A percentile compares a stretch with the other conserved stretches of the same genome.
These are phyloP conservation scores for Cirrhinus mrigala DNA, from an alignment of 2,797 vertebrate species.

Conservation along the genomic window DNA sequence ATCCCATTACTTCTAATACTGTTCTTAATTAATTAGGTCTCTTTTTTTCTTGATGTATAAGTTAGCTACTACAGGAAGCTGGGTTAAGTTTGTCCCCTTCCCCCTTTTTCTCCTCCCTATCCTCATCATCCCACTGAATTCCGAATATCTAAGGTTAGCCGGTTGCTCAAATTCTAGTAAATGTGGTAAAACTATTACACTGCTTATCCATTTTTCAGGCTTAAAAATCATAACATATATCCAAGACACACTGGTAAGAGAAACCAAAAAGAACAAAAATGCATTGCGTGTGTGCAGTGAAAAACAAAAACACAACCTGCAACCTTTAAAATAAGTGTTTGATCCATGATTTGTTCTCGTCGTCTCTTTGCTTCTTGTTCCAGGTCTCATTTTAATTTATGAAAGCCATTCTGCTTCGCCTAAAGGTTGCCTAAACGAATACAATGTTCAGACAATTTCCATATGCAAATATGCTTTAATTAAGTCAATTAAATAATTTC, in stretches of 20 bases:
- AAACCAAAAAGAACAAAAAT: not conserved
- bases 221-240: not conserved
- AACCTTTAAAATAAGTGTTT: conserved; percentile 8
- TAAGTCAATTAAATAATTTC: conserved; percentile 79
- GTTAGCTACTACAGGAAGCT: conserved; percentile 64
- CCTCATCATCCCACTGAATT: not conserved
- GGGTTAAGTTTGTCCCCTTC: conserved; percentile 52
- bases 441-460: conserved; percentile 81
- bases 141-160: not conserved
- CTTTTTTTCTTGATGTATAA: conserved; percentile 79
- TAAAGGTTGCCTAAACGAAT: conserved; percentile 78
- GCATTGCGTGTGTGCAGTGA: not conserved
- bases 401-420: conserved; percentile 79
- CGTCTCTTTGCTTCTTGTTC: conserved; percentile 29
- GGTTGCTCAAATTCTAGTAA: not conserved
- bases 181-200: not conserved
- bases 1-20: conserved; percentile 89
- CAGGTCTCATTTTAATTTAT: conserved; percentile 75
- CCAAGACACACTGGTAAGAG: not conserved
- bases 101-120: not conserved
- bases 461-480: conserved; percentile 86
- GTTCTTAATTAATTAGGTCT: conserved; percentile 88
- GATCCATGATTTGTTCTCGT: conserved; percentile 71
- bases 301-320: conserved; percentile 24
- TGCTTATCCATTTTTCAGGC: not conserved